These are phyloP conservation scores for Chelonus insularis DNA, from an alignment of 1,140 invertebrate species.

Conservation along the genomic window DNA sequence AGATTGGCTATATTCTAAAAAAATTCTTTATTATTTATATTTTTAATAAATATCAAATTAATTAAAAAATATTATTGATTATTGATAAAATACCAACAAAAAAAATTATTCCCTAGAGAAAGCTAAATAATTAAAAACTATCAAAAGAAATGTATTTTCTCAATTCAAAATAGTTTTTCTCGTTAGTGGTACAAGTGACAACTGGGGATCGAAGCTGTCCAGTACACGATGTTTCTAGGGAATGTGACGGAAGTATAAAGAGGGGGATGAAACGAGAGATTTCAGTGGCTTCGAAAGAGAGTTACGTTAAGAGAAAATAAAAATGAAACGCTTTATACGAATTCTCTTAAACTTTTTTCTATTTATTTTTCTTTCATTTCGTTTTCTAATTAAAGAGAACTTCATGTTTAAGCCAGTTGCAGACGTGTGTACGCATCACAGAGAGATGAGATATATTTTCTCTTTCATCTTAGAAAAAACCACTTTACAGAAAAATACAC, in stretches of 20 bases:
- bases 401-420: conserved; percentile 2
- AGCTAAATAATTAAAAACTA: no score
- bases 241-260: background rate
- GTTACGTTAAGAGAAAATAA: background rate
- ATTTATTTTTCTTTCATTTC: conserved; percentile 27
- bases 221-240: conserved; percentile 7
- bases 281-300: background rate
- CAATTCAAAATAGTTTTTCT: conserved; percentile 31
- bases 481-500: conserved; percentile 23
- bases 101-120: no score
- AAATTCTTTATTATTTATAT: no score
- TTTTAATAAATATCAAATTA: no score
- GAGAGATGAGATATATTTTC: conserved; percentile 4
- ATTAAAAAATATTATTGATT: no score
- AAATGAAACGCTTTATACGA: no score
- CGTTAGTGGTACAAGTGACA: conserved; percentile 24
- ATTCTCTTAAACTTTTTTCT: no score
- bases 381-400: conserved; percentile 44
- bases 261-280: conserved; percentile 9
- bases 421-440: background rate
- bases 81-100: no score
- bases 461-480: no score
- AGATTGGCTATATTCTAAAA: no score
- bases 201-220: conserved; percentile 21
- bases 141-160: conserved; percentile 7